Percentiles rank a stretch among this genome's conserved stretches.
These are phyloP conservation scores for Saturnia japonica DNA, from an alignment of 2,888 invertebrate species.

Conservation along the genomic window DNA sequence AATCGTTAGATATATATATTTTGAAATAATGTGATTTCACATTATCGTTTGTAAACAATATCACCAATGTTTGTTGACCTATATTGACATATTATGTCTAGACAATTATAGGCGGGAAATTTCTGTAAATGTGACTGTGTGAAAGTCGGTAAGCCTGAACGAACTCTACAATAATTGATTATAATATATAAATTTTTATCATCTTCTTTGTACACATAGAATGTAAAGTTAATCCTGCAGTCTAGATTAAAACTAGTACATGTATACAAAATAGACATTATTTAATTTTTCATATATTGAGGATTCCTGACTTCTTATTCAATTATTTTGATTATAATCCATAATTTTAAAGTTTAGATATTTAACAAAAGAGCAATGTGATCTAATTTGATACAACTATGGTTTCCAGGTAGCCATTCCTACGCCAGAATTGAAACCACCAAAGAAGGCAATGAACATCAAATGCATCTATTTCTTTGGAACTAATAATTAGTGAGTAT, in stretches of 20 bases:
- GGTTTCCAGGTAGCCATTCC: constrained; percentile 90
- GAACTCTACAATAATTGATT: neutral
- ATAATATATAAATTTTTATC: neutral
- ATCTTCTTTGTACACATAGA: neutral
- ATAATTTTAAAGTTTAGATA: neutral
- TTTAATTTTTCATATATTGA: neutral
- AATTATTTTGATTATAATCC: neutral
- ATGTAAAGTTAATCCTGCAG: neutral
- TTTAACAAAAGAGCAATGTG: constrained; percentile 23
- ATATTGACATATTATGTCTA: constrained; percentile 30
- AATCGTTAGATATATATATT: constrained; percentile 12
- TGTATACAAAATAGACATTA: neutral
- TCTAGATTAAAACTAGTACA: neutral
- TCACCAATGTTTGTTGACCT: constrained; percentile 32
- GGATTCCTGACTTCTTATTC: neutral
- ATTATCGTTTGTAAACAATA: neutral
- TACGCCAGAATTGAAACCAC: constrained; percentile 88
- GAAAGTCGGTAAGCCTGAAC: constrained; percentile 30
- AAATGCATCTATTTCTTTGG: constrained; percentile 97
- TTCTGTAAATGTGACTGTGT: constrained; percentile 32
- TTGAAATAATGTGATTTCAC: neutral
- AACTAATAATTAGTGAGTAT: constrained; percentile 96
- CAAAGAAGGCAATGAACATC: constrained; percentile 86
- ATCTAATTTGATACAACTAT: constrained; percentile 45
- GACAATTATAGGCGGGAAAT: constrained; percentile 57